Base-by-base conservation (phyloP, 2,113 vertebrate genomes). In the Sardina pilchardus region DNA sequence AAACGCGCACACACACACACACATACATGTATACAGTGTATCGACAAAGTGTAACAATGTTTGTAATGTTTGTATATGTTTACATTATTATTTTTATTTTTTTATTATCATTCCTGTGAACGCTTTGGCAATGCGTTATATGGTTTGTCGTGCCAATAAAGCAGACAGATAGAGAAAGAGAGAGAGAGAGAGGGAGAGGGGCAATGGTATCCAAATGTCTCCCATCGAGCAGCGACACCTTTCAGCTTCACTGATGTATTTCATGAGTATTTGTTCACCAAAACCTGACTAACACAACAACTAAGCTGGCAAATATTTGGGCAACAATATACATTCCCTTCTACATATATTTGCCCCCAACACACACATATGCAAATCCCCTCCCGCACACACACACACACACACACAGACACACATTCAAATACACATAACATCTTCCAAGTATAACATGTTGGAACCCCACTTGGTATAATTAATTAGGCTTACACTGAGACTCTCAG, bases 401-500 rank as follows among this genome's bases (percentile, higher is more conserved):
- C 85, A 85, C 63, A 85, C 85, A 88, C 63, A 82, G 84, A 88
- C 86, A 81, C 56, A 86, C 44, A 90, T 71, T 36, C 39, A 19
- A n/a, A 80, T 82, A 53, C 81, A 63, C 67, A 10, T 75, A 26
- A 75, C 30, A 30, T 75, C 1, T 78, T 12, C 30, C 30, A 6
- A 34, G 16, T 78, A 78, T 78, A 34, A 0, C 34, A 34, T 34
- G 71, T 36, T 86, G 90, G 87, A 91, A 85, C 85, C 89, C 91
- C 89, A 91, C 93, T 91, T 92, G 90, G 91, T 88, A 93, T 95
- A 94, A 94, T 94, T 94, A 94, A 94, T 93, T 91, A 90, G 59
- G 84, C 91, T 93, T 93, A 93, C 90, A 88, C 88, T 89, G 82
- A 88, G 86, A 88, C 89, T 88, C 91, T 87, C 86, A 90, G 88